Conservation (phyloP, 1,140 invertebrate species). For the Gryon sp. region DNA sequence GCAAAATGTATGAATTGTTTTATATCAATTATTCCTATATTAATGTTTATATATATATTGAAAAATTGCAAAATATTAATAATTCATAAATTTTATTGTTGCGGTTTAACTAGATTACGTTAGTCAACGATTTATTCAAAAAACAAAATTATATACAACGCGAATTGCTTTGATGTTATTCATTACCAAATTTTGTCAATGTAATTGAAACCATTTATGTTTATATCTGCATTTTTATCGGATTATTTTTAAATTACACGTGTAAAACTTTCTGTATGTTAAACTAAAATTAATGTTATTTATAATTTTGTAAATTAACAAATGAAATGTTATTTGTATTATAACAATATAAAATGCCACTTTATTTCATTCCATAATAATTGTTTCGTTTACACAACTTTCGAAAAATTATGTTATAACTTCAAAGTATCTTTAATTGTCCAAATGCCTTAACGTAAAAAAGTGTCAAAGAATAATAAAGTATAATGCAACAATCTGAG, state of each 20-base stretch:
- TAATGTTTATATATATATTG: constrained; percentile 24
- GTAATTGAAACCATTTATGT: no score
- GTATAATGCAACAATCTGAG: background rate
- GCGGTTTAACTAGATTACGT: no score
- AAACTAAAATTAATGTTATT: no score
- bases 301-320: constrained; percentile 8
- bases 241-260: constrained; percentile 1
- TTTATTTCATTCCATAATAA: background rate
- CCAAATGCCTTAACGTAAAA: constrained; percentile 38
- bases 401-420: background rate
- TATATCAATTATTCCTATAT: constrained; percentile 27
- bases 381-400: no score
- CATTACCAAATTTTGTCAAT: constrained; percentile 11
- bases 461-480: constrained; percentile 35
- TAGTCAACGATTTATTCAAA: no score
- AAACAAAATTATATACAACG: no score
- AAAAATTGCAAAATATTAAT: constrained; percentile 29
- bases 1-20: constrained; percentile 38
- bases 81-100: constrained; percentile 31
- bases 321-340: no score
- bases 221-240: no score
- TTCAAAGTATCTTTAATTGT: constrained; percentile 11
- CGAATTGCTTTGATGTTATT: no score
- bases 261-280: no score
- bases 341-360: no score